Conservation (phyloP, 2,888 invertebrate species). For the Melinaea menophilus region DNA sequence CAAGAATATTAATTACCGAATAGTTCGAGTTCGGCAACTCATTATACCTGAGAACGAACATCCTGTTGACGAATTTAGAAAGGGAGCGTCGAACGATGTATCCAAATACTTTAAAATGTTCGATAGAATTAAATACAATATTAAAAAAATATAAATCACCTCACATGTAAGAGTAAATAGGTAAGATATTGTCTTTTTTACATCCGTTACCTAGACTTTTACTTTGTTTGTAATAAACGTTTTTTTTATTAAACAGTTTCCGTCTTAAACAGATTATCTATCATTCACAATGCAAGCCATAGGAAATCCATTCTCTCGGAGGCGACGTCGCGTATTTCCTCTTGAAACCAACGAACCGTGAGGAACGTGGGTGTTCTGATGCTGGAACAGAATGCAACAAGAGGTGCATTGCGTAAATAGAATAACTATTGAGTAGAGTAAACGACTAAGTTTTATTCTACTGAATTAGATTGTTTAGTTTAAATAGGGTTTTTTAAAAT, state of each 20-base stretch:
- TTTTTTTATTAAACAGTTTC: constrained; percentile 2
- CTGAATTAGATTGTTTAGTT: too few species aligned
- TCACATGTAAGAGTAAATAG: too few species aligned
- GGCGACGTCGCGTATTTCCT: constrained; percentile 32
- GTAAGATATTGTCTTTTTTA: too few species aligned
- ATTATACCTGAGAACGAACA: constrained; percentile 23
- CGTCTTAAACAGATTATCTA: constrained; percentile 4
- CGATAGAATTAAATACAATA: too few species aligned
- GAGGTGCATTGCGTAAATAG: too few species aligned
- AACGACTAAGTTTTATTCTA: too few species aligned
- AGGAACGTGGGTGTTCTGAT: constrained; percentile 30
- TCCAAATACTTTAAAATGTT: too few species aligned
- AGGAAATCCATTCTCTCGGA: constrained; percentile 30
- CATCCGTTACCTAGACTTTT: too few species aligned
- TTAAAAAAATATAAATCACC: too few species aligned
- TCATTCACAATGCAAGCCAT: constrained; percentile 23
- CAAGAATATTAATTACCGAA: constrained; percentile 23
- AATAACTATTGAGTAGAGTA: too few species aligned
- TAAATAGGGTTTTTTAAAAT: too few species aligned
- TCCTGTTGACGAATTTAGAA: constrained; percentile 18
- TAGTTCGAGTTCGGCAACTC: constrained; percentile 22
- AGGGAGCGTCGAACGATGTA: neutral
- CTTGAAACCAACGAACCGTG: constrained; percentile 24
- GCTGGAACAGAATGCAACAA: constrained; percentile 20
- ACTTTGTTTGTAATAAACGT: too few species aligned